A percentile compares a stretch with the other conserved stretches of the same genome.
Evolutionary conservation across 2,797 vertebrate genomes (phyloP).

Genomic region (Otus scops): DNA sequence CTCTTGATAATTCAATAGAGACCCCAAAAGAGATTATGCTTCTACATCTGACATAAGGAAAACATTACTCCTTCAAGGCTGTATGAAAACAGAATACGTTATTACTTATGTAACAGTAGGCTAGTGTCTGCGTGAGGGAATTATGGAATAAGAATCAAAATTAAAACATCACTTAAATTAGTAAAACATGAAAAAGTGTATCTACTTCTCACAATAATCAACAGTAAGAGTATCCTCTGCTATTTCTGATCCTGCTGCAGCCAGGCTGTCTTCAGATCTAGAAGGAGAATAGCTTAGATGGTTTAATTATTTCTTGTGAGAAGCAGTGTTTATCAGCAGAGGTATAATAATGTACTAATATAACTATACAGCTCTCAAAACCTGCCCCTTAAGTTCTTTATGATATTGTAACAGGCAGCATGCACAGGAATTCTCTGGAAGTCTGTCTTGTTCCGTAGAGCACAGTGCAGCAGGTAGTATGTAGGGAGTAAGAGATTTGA

Average conservation of each 20-base stretch:
- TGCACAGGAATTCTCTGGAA: not conserved
- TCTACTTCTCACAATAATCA: not conserved
- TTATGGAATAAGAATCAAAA: not conserved
- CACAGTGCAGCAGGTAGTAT: not conserved
- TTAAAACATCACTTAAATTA: not conserved
- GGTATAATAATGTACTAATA: not conserved
- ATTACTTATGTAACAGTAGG: not conserved
- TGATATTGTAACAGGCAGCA: not conserved
- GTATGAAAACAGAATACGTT: not conserved
- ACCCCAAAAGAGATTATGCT: not conserved
- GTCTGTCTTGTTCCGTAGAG: not conserved
- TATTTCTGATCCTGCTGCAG: not conserved
- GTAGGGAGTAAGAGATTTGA: not conserved
- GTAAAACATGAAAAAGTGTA: not conserved
- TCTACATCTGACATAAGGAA: not conserved
- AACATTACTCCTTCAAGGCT: not conserved
- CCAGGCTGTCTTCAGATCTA: not conserved
- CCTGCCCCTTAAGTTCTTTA: not conserved
- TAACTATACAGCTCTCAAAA: not conserved
- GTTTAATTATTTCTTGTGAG: not conserved
- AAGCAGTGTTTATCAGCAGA: not conserved
- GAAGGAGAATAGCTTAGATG: not conserved
- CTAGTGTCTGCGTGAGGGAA: not conserved
- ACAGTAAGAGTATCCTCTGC: not conserved
- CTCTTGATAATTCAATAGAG: not conserved